Conservation (phyloP, 1,140 invertebrate species). For the Cephus cinctus region DNA sequence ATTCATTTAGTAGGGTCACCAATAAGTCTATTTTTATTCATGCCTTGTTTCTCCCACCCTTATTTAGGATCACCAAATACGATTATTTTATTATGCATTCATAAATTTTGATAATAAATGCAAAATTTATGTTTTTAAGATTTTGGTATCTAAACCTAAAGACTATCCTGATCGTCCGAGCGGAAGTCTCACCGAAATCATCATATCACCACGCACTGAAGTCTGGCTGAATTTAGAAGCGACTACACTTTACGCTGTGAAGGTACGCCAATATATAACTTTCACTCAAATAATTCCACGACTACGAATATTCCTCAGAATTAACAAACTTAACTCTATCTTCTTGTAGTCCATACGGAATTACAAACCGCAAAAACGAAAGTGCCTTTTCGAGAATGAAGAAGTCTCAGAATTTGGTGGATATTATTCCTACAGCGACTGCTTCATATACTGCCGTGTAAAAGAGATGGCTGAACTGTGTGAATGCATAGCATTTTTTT, state of each 20-base stretch:
- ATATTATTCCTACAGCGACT: constrained; percentile 55
- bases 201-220: background rate
- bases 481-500: constrained; percentile 52
- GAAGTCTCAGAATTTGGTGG: background rate
- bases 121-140: no score
- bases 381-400: background rate
- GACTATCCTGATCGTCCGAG: background rate
- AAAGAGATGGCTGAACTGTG: constrained; percentile 50
- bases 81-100: no score
- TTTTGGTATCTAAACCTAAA: background rate
- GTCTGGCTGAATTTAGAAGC: background rate
- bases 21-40: no score
- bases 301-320: background rate
- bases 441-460: constrained; percentile 53
- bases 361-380: background rate
- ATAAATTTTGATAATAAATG: no score
- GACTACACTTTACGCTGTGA: background rate
- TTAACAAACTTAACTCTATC: background rate
- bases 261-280: background rate
- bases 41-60: no score
- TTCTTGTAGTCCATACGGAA: background rate
- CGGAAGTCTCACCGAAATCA: background rate
- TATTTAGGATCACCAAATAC: no score
- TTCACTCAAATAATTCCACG: background rate
- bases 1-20: no score